Evolutionary conservation across 1,140 invertebrate genomes (phyloP), one percentile per base, ranked within the genome.

Genomic region (Caerostris extrusa): DNA sequence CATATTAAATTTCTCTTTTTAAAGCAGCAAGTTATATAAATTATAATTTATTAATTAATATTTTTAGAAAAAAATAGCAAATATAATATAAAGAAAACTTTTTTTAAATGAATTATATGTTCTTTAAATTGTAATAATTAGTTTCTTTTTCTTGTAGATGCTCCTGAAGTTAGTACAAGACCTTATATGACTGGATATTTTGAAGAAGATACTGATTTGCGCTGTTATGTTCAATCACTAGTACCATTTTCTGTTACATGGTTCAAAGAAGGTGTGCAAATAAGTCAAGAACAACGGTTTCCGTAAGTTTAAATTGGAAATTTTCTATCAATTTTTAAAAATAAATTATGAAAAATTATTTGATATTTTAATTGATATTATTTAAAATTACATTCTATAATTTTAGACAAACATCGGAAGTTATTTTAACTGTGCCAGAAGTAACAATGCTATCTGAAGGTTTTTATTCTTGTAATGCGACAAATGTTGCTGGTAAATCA

Each of bases 401-500:
- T 96, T 95, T 67, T 94, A 96, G 96, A 8, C 96, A 96, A 91
- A 96, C 96, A 34, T 95, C 95, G 60, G 96, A 96, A 92, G 96
- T 95, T 1, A 95, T 95, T 34, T 96, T 96, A 92, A 95, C 96
- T 10, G 95, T 97, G 8, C 95, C 96, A 50, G 94, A 95, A 57
- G 95, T 95, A 77, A 95, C 95, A 87, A 95, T 95, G 7, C 89
- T 95, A 4, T 96, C 97, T 87, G 96, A 96, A 93, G 99, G 99
- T 5, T 96, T 99, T 6, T 99, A 99, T 96, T 99, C 98, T 7
- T 97, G 99, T 90, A 98, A 98, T 93, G 99, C 98, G 0, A 97
- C 97, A n/a, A 99, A 99, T 96, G 97, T 98, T 3, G 99, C 98
- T 53, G 99, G 99, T 8, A 97, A 97, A 82, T 97, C 98, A 17